phyloP scores from a whole-genome alignment of 2,888 invertebrate species.

The Diarsia rubi region DNA sequence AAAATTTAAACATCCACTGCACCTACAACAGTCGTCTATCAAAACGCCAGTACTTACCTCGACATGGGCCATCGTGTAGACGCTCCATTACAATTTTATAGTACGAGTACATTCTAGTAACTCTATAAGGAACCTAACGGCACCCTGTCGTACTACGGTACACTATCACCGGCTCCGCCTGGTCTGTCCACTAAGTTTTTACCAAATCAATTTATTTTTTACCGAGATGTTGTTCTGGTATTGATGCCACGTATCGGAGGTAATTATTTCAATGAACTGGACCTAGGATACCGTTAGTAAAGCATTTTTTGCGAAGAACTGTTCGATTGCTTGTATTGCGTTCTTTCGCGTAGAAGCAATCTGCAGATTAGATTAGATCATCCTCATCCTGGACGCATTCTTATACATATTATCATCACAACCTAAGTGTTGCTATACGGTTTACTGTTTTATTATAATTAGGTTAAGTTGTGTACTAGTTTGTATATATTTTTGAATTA shows the following conservation, averaged over 20 bases:
- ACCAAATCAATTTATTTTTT: slow-evolving; percentile 65
- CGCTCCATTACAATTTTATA: slow-evolving; percentile 40
- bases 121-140: slow-evolving; percentile 61
- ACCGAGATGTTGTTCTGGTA: slow-evolving; percentile 22
- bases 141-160: slow-evolving; percentile 44
- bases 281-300: slow-evolving; percentile 17
- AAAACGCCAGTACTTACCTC: not conserved
- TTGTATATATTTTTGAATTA: not conserved
- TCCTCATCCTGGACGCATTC: not conserved
- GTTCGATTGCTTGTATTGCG: not conserved
- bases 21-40: not conserved
- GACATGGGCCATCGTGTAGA: slow-evolving; percentile 12
- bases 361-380: slow-evolving; percentile 3
- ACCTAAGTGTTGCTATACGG: not conserved
- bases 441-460: not conserved
- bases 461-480: not conserved
- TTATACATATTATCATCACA: not conserved
- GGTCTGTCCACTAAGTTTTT: slow-evolving; percentile 43
- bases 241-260: slow-evolving; percentile 16
- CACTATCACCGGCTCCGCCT: slow-evolving; percentile 26
- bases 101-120: slow-evolving; percentile 16
- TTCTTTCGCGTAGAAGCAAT: not conserved
- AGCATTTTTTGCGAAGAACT: slow-evolving; percentile 22
- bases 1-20: slow-evolving; percentile 23
- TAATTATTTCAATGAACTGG: slow-evolving; percentile 54